phyloP scores from a whole-genome alignment of 2,797 vertebrate genomes.

The Anguilla megastoma region DNA sequence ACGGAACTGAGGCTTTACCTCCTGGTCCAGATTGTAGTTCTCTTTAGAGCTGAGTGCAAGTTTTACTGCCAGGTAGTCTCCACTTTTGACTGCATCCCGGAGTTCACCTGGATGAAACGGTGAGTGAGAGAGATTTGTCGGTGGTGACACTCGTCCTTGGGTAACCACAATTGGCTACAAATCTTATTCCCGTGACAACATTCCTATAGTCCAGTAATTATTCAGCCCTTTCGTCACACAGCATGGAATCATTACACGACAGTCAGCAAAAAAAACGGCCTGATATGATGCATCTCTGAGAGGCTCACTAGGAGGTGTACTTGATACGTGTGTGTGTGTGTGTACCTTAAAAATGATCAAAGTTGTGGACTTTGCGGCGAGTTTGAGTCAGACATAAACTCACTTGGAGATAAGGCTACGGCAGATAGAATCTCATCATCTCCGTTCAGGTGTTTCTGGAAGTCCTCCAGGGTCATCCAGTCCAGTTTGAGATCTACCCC shows the following conservation, averaged over 20 bases:
- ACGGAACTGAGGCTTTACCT: slow-evolving; percentile 71
- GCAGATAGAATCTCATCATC: slow-evolving; percentile 82
- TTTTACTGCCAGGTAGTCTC: slow-evolving; percentile 93
- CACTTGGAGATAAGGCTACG: slow-evolving; percentile 79
- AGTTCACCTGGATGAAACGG: slow-evolving; percentile 73
- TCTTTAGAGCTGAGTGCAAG: slow-evolving; percentile 90
- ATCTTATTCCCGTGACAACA: not conserved
- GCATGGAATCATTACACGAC: not conserved
- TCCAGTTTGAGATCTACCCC: slow-evolving; percentile 95
- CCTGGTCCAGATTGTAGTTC: slow-evolving; percentile 94
- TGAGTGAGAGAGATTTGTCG: not conserved
- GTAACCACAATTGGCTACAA: not conserved
- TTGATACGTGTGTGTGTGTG: not conserved
- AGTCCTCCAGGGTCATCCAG: slow-evolving; percentile 95
- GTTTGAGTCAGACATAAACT: slow-evolving; percentile 59
- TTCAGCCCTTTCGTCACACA: not conserved
- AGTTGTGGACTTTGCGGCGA: not conserved
- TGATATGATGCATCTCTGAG: not conserved
- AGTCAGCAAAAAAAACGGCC: too few species aligned
- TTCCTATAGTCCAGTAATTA: not conserved
- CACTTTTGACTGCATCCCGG: slow-evolving; percentile 94
- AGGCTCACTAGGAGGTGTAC: not conserved
- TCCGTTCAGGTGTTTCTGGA: slow-evolving; percentile 94
- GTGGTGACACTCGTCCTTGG: not conserved
- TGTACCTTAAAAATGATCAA: too few species aligned